These are phyloP conservation scores for Drosophila flavopinicola DNA, from an alignment of 2,888 invertebrate genomes.

Conservation along the genomic window DNA sequence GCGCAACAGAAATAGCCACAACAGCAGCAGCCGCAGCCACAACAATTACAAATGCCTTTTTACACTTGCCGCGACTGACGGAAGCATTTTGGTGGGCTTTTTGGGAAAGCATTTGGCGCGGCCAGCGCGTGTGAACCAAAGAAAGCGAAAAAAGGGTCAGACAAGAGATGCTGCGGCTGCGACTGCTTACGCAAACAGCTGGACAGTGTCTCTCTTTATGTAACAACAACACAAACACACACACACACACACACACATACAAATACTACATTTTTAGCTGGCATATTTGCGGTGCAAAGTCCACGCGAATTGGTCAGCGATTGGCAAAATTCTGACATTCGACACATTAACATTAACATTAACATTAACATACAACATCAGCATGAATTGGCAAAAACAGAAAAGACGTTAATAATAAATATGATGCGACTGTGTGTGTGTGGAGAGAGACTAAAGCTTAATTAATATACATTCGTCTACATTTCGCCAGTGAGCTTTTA, in stretches of 20 bases:
- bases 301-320: slow-evolving; percentile 33
- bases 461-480: slow-evolving; percentile 47
- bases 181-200: slow-evolving; percentile 63
- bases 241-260: slow-evolving; percentile 8
- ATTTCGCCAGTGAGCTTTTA: slow-evolving; percentile 23
- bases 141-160: slow-evolving; percentile 68
- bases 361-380: slow-evolving; percentile 49
- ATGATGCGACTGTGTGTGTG: background rate
- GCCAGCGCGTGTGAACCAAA: slow-evolving; percentile 74
- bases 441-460: slow-evolving; percentile 16
- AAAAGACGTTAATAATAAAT: slow-evolving; percentile 3
- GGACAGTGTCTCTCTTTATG: slow-evolving; percentile 44
- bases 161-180: slow-evolving; percentile 55
- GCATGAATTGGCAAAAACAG: slow-evolving; percentile 56
- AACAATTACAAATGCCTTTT: slow-evolving; percentile 74
- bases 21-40: slow-evolving; percentile 24
- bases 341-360: slow-evolving; percentile 23
- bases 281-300: slow-evolving; percentile 63
- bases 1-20: slow-evolving; percentile 45
- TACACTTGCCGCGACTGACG: slow-evolving; percentile 76
- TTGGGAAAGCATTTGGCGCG: slow-evolving; percentile 73
- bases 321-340: slow-evolving; percentile 56
- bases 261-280: slow-evolving; percentile 58
- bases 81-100: slow-evolving; percentile 69
- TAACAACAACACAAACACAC: slow-evolving; percentile 37